phyloP scores from a whole-genome alignment of 2,888 invertebrate species.

The Eupelmus urozonus region DNA sequence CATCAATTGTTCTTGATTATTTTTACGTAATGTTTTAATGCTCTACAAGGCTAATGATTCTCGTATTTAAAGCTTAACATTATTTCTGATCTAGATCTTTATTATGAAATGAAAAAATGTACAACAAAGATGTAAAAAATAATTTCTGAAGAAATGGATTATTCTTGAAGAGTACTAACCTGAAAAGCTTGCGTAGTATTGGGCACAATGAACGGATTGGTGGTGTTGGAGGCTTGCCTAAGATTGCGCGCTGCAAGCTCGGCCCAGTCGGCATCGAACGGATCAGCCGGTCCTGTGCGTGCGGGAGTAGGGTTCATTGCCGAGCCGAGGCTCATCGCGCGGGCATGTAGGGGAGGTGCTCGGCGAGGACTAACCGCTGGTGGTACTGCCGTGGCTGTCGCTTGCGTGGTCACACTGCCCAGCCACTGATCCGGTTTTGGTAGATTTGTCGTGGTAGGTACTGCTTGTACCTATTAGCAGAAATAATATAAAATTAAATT shows the following conservation, averaged over 20 bases:
- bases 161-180: conserved; percentile 48
- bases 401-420: conserved; percentile 84
- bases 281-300: conserved; percentile 73
- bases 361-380: conserved; percentile 75
- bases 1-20: not conserved
- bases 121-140: not conserved
- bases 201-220: conserved; percentile 81
- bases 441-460: conserved; percentile 77
- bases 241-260: conserved; percentile 80
- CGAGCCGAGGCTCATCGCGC: conserved; percentile 79
- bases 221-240: conserved; percentile 78
- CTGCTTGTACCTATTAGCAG: conserved; percentile 74
- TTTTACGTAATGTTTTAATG: no score
- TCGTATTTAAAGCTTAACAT: not conserved
- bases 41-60: no score
- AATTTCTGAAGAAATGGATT: not conserved
- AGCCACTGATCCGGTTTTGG: conserved; percentile 92
- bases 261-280: conserved; percentile 92
- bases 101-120: not conserved
- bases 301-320: conserved; percentile 65
- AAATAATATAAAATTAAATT: no score
- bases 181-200: conserved; percentile 81
- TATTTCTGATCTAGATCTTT: not conserved
- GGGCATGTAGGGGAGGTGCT: conserved; percentile 79
- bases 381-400: conserved; percentile 72